A percentile compares a stretch with the other conserved stretches of the same genome.
Conservation (phyloP, 2,113 vertebrate genomes). For the Cyanocitta stelleri region DNA sequence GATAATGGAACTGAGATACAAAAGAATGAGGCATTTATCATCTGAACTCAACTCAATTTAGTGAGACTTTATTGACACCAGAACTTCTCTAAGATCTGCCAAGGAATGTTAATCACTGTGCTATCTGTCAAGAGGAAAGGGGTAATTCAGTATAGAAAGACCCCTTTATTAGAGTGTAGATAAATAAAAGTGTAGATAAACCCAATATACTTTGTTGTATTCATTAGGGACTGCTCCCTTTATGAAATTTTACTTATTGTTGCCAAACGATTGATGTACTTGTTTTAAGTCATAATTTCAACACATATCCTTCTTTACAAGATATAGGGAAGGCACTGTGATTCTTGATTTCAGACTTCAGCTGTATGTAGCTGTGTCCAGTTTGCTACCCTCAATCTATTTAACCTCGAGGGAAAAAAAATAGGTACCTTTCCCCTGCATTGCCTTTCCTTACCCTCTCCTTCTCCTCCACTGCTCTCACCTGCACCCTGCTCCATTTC, state of each 20-base stretch:
- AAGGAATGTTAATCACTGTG: conserved; percentile 51
- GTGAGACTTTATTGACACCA: conserved; percentile 50
- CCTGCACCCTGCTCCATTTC: neutral
- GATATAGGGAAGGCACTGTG: neutral
- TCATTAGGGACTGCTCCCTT: neutral
- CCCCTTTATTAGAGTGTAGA: neutral
- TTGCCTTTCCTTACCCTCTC: neutral
- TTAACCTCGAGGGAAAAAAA: neutral
- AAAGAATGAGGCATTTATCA: conserved; percentile 26
- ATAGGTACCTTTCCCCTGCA: neutral
- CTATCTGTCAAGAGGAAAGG: conserved; percentile 30
- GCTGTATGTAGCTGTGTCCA: neutral
- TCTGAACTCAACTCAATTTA: conserved; percentile 40
- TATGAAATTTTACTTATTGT: neutral
- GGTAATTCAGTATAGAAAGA: conserved; percentile 1
- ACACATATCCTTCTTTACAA: neutral
- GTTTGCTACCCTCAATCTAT: neutral
- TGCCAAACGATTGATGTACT: neutral
- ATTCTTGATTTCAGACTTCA: neutral
- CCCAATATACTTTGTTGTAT: neutral
- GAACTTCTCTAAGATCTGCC: conserved; percentile 38
- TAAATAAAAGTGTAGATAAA: conserved; percentile 30
- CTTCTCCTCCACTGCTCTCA: neutral
- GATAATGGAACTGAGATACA: conserved; percentile 7
- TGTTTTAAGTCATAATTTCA: neutral